These are phyloP conservation scores for Noctua fimbriata DNA, from an alignment of 2,888 invertebrate species.

Conservation along the genomic window DNA sequence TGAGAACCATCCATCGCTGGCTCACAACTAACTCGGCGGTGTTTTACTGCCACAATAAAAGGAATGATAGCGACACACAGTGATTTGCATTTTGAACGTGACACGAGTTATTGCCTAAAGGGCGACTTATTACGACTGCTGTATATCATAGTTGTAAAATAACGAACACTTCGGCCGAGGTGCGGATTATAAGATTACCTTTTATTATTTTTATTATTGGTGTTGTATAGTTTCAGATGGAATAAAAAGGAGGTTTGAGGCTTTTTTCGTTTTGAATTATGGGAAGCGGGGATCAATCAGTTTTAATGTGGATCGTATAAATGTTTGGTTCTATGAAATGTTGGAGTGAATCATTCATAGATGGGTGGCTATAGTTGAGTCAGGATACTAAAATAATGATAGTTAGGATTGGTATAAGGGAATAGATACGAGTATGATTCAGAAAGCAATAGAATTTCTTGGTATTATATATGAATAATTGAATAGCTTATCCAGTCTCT, in stretches of 20 bases:
- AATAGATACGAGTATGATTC: constrained; percentile 24
- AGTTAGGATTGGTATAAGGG: constrained; percentile 3
- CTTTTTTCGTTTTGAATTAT: constrained; percentile 58
- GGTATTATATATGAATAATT: neutral
- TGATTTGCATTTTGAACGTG: constrained; percentile 69
- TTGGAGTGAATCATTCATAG: constrained; percentile 47
- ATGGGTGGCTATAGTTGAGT: constrained; percentile 37
- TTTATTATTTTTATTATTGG: constrained; percentile 60
- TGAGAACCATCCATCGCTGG: constrained; percentile 69
- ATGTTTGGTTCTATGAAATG: constrained; percentile 43
- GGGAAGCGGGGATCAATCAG: constrained; percentile 56
- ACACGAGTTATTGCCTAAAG: constrained; percentile 62
- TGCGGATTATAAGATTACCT: constrained; percentile 67
- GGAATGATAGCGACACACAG: constrained; percentile 77
- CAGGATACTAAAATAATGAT: constrained; percentile 38
- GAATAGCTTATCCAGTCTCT: neutral
- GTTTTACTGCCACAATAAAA: constrained; percentile 76
- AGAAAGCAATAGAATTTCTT: neutral
- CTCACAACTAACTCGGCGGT: constrained; percentile 72
- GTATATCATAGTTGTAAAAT: constrained; percentile 68
- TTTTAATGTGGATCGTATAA: constrained; percentile 56
- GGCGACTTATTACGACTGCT: constrained; percentile 59
- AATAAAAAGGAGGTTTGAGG: constrained; percentile 57
- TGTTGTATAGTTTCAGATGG: constrained; percentile 60
- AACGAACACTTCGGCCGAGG: constrained; percentile 46